Conservation (phyloP, 2,888 invertebrate genomes). For the Chymomyza fuscimana region DNA sequence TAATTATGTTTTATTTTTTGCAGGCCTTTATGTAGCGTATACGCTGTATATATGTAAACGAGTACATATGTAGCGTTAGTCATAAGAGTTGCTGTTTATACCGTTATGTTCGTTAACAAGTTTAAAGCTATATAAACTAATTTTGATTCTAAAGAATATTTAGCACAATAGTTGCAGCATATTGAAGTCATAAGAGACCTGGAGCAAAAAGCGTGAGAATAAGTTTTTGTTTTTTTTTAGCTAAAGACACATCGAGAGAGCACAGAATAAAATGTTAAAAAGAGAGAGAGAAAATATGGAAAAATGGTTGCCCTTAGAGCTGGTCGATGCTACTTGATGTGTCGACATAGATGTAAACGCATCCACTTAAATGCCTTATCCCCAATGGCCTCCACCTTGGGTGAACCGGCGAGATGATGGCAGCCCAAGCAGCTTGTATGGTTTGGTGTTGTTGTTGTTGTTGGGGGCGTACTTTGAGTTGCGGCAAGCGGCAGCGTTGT, state of each 20-base stretch:
- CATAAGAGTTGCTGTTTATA: constrained; percentile 8
- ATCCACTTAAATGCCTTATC: constrained; percentile 80
- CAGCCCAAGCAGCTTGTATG: constrained; percentile 67
- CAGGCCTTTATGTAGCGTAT: neutral
- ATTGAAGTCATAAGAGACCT: constrained; percentile 15
- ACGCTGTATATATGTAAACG: too few relatives aligned
- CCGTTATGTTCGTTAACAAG: constrained; percentile 25
- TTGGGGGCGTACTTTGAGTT: neutral
- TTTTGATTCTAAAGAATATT: constrained; percentile 67
- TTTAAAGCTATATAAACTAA: constrained; percentile 50
- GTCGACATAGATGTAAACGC: constrained; percentile 79
- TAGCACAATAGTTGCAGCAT: constrained; percentile 56
- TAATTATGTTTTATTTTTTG: constrained; percentile 6
- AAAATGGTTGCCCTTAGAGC: constrained; percentile 25
- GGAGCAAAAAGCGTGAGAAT: constrained; percentile 22
- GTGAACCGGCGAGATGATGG: constrained; percentile 73
- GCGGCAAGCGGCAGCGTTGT: neutral
- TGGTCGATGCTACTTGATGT: constrained; percentile 69
- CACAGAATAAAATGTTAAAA: constrained; percentile 20
- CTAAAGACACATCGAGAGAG: constrained; percentile 28
- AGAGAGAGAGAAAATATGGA: constrained; percentile 26
- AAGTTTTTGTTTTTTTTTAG: neutral
- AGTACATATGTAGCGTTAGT: neutral
- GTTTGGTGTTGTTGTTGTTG: neutral
- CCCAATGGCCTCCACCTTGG: constrained; percentile 79